Base-by-base conservation (phyloP, 2,113 vertebrate genomes). In the Panurus biarmicus region DNA sequence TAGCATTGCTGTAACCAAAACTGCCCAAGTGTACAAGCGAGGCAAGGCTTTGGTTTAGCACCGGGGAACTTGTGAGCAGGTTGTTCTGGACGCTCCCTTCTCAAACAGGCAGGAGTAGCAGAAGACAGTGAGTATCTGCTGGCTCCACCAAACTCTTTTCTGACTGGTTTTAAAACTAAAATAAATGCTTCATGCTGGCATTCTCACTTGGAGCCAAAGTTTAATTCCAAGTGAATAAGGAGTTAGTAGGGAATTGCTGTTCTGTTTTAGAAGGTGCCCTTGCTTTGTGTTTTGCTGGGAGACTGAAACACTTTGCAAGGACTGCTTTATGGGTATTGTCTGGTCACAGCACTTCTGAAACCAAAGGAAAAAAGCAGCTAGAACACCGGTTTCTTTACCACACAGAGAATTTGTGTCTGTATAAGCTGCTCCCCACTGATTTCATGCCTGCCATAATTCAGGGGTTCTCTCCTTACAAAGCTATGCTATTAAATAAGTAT, bases 1-100 rank as follows among this genome's bases (percentile, higher is more conserved):
- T 5, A 33, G 15, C 1, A 3, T 20, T 50, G 25, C 29, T 85
- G 9, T 44, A 88, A 84, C 15, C 20, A 57, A 53, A 71, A 56
- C 0, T 79, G n/a, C n/a, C 8, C 6, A 22, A 20, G 33, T 35
- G 4, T 2, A 31, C 11, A 82, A 48, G 21, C 0, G 2, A 75
- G 19, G 44, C 25, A 28, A 66, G 14, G 31, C 26, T 91, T 70
- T 50, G 31, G 12, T 73, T 74, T 18, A 51, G 33, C 51, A 47
- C 18, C 14, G 23, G 64, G 28, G 11, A 31, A 25, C 6, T 7
- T 14, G 5, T 9, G 21, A 93, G 29, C 33, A 62, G n/a, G 6
- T 35, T 51, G 33, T 4, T 71, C 24, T 31, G 69, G 26, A 62
- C 0, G 1, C 11, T 38, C 15, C 16, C 44, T 42, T 42, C 24